These are phyloP conservation scores for Platalea minor DNA, from an alignment of 2,797 vertebrate species.

Conservation along the genomic window DNA sequence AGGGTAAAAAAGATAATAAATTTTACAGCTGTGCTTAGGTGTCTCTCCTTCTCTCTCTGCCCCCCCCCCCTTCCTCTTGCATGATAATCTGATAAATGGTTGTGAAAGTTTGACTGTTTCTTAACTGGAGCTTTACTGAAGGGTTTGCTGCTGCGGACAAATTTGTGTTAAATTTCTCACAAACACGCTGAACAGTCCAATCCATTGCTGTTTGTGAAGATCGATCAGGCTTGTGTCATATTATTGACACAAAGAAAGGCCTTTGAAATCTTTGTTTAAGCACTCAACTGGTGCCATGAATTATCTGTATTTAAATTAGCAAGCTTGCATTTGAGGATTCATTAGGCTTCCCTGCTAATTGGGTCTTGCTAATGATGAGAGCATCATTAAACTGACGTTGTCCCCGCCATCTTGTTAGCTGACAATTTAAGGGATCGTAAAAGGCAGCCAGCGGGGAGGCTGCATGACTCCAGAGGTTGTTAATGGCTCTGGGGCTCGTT, in stretches of 20 bases:
- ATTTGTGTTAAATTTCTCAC: neutral
- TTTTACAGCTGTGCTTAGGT: conserved; percentile 10
- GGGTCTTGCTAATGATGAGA: conserved; percentile 18
- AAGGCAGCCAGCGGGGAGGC: conserved; percentile 30
- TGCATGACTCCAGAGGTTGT: conserved; percentile 23
- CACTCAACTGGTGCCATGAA: neutral
- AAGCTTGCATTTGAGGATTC: conserved; percentile 13
- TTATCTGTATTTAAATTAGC: conserved; percentile 51
- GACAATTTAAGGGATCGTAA: conserved; percentile 35
- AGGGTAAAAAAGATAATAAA: conserved; percentile 9
- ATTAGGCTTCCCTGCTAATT: conserved; percentile 49
- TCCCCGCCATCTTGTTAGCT: conserved; percentile 52
- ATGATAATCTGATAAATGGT: neutral
- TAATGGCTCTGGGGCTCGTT: conserved; percentile 10
- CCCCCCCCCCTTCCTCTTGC: neutral
- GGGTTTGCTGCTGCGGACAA: neutral
- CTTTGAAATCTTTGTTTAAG: conserved; percentile 1
- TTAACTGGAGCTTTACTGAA: neutral
- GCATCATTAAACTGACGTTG: neutral
- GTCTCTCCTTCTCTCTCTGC: neutral
- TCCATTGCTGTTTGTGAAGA: neutral
- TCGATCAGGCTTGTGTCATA: neutral
- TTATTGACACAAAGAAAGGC: neutral
- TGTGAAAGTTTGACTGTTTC: conserved; percentile 16
- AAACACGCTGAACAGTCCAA: neutral